A percentile compares a stretch with the other conserved stretches of the same genome.
phyloP scores from a whole-genome alignment of 2,888 invertebrate genomes.

The Rhyacophila evoluta region DNA sequence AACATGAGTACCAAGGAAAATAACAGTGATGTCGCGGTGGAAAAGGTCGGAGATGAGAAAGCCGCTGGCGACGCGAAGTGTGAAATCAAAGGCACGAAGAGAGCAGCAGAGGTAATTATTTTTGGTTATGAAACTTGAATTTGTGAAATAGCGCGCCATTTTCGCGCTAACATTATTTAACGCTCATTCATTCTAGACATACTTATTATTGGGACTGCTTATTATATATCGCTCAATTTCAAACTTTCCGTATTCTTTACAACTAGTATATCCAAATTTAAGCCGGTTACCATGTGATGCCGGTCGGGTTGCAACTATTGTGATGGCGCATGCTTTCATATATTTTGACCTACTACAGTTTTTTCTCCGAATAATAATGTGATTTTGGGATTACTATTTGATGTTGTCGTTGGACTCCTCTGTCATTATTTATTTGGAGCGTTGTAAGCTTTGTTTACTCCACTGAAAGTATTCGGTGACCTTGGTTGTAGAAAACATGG shows the following conservation, averaged over 20 bases:
- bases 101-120: slow-evolving; percentile 86
- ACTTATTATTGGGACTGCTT: too few relatives aligned
- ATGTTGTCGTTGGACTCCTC: not conserved
- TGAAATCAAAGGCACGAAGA: slow-evolving; percentile 88
- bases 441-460: slow-evolving; percentile 43
- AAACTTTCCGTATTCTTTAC: too few relatives aligned
- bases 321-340: slow-evolving; percentile 36
- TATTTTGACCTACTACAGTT: not conserved
- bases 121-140: slow-evolving; percentile 31
- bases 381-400: not conserved
- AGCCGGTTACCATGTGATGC: slow-evolving; percentile 60
- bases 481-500: slow-evolving; percentile 51
- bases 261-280: slow-evolving; percentile 40
- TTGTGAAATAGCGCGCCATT: slow-evolving; percentile 68
- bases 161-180: slow-evolving; percentile 61
- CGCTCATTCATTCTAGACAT: slow-evolving; percentile 39
- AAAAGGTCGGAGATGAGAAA: slow-evolving; percentile 85
- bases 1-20: slow-evolving; percentile 84
- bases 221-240: too few relatives aligned
- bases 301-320: slow-evolving; percentile 40
- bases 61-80: slow-evolving; percentile 79
- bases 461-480: slow-evolving; percentile 41
- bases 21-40: slow-evolving; percentile 86
- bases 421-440: not conserved
- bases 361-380: not conserved